Base-by-base conservation (phyloP, 2,888 invertebrate species). In the Myathropa florea region DNA sequence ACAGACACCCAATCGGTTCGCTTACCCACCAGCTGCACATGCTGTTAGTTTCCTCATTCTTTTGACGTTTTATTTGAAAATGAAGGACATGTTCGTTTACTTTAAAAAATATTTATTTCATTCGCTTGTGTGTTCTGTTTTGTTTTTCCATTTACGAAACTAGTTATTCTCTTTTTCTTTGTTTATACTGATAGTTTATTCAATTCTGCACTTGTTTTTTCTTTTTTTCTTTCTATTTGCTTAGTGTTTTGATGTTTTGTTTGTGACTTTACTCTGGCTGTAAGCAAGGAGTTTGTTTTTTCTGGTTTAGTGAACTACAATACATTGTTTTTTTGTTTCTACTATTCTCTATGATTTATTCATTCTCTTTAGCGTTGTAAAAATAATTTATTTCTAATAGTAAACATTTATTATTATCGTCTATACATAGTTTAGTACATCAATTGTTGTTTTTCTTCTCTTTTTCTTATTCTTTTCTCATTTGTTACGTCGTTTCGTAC, bases 51-150 rank as follows among this genome's bases (percentile, higher is more conserved):
- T 24, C 12, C 4, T 23, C 1, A 10, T 2, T n/a, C 1, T 3
- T n/a, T 18, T 4, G 14, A 0, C 33, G 70, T 63, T 70, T 6
- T n/a, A 18, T 55, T 36, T 39, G 28, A 53, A 68, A 28, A 9
- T 9, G 18, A 57, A 36, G 24, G 14, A 28, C 18, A 18, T 6
- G 0, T 21, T 23, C 6, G n/a, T 61, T 12, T 77, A 53, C 39
- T 81, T 85, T 85, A 72, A 77, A 85, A 85, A 85, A 85, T 85
- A 85, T 81, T 81, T 85, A 81, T 81, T 84, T 81, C 24, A 18
- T 18, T 59, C 28, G n/a, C n/a, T n/a, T n/a, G n/a, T n/a, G n/a
- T n/a, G n/a, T n/a, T n/a, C n/a, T n/a, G n/a, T n/a, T n/a, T n/a
- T n/a, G n/a, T n/a, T n/a, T n/a, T n/a, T 75, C 23, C 18, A 57